Base-by-base conservation (phyloP, 2,888 invertebrate genomes). In the Rapana venosa region DNA sequence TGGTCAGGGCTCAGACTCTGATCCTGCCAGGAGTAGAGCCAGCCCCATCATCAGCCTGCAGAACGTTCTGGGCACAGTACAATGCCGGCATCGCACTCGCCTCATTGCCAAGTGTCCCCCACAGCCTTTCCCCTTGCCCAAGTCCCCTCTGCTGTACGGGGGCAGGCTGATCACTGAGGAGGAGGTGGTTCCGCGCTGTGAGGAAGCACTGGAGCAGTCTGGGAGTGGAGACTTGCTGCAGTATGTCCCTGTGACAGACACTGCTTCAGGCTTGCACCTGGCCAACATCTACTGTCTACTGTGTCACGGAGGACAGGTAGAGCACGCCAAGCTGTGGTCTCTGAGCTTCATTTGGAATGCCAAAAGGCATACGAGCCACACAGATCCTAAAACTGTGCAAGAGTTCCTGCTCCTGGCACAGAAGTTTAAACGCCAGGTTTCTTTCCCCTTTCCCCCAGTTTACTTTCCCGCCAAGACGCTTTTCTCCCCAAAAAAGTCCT, bases 81-180 rank as follows among this genome's bases (percentile, higher is more conserved):
- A 47, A 26, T 83, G 81, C 22, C 81, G 81, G 36, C 81, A 83
- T 36, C 81, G 47, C 36, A 83, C 81, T 47, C 81, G 81, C 22
- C 81, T 83, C 26, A 47, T 83, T 8, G 15, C 32, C 47, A 36
- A 26, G 26, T 83, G 81, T 30, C 81, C 81, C 47, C 81, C 6
- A 47, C 47, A 36, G 11, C 36, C 47, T 47, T 22, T 13, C 26
- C 47, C 81, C 26, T 26, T 83, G 26, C 81, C 36, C 20, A 22
- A 32, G 77, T 32, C 77, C 20, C 32, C 81, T 22, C 36, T 47
- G 36, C 47, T 83, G 36, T 83, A 8, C 26, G 47, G 81, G 22
- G 81, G 81, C 22, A 83, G 22, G 26, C 81, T 36, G 47, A 83
- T 83, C 20, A 5, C 11, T 0, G 5, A 83, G 4, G 36, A 83